These are phyloP conservation scores for Lacerta agilis DNA, from an alignment of 2,797 vertebrate species.

Conservation along the genomic window DNA sequence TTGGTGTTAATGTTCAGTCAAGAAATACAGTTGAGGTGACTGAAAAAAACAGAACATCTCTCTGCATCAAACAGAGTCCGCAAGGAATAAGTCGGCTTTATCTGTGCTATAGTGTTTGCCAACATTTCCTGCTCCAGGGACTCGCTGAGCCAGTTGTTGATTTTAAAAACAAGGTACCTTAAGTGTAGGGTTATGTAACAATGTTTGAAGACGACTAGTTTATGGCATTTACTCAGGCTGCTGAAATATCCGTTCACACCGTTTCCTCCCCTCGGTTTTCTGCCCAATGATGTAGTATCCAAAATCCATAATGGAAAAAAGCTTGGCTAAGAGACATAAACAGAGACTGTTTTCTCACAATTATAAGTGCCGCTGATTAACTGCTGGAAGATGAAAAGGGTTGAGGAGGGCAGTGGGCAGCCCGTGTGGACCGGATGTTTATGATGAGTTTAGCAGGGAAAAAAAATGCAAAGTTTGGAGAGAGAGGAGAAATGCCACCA, in stretches of 20 bases:
- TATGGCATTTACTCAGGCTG: slow-evolving; percentile 8
- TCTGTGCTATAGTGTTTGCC: slow-evolving; percentile 17
- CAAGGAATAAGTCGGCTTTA: neutral
- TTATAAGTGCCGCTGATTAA: neutral
- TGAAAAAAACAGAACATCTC: slow-evolving; percentile 15
- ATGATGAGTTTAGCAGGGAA: neutral
- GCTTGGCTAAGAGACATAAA: neutral
- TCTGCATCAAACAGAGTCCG: slow-evolving; percentile 9
- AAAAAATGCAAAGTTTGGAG: neutral
- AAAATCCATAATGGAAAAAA: neutral
- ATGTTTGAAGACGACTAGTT: slow-evolving; percentile 12
- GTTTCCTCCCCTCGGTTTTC: neutral
- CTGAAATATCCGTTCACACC: neutral
- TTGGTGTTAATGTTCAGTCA: neutral
- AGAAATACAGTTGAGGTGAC: neutral
- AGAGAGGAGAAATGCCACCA: neutral
- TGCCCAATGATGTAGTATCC: neutral
- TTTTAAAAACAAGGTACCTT: slow-evolving; percentile 34
- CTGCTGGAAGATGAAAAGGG: neutral
- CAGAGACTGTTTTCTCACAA: neutral
- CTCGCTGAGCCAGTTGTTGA: slow-evolving; percentile 20
- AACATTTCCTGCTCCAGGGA: slow-evolving; percentile 29
- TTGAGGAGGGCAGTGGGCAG: neutral
- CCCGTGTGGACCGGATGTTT: neutral
- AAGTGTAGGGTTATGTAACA: slow-evolving; percentile 30